Base-by-base conservation (phyloP, 2,888 invertebrate genomes). In the Phragmatobia fuliginosa region DNA sequence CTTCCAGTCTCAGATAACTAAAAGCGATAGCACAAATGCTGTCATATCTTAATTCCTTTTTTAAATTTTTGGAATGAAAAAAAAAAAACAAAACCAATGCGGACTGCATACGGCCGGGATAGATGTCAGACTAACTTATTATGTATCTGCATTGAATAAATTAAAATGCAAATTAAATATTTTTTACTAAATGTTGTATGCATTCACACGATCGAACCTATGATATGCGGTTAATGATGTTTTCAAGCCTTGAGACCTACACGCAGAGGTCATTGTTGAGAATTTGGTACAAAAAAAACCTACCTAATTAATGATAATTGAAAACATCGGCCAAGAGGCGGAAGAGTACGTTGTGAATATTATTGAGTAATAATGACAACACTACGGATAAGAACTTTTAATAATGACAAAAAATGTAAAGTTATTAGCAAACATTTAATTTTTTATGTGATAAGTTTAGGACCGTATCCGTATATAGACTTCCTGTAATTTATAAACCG, bases 181-280 rank as follows among this genome's bases (percentile, higher is more conserved):
- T 52, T 52, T 52, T 25, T 25, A 25, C n/a, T 4, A 52, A 25
- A 52, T 25, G 6, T 64, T 31, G 25, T 64, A 32, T 52, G 33
- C 18, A 45, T 52, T 32, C 45, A 63, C 45, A 63, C 32, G 33
- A 63, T 49, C 49, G 25, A 45, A 41, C 18, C 31, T 21, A 31
- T 62, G 18, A 63, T 32, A 33, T 28, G n/a, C 31, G 52, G 59
- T 62, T 62, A 41, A 41, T 62, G 45, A 41, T 33, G 63, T 63
- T 58, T 63, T 14, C 11, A 38, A 59, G 8, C n/a, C 28, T 33
- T 31, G 31, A 31, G 45, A 78, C 73, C 80, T 80, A 73, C 75
- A 80, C 62, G n/a, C 49, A 62, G 36, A 77, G 73, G 83, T 71
- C 73, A 67, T 11, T 61, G 70, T 66, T 77, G 71, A 32, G 70